Base-by-base conservation (phyloP, 64 coral and sea anemone genomes). In the Platygyra sinensis region DNA sequence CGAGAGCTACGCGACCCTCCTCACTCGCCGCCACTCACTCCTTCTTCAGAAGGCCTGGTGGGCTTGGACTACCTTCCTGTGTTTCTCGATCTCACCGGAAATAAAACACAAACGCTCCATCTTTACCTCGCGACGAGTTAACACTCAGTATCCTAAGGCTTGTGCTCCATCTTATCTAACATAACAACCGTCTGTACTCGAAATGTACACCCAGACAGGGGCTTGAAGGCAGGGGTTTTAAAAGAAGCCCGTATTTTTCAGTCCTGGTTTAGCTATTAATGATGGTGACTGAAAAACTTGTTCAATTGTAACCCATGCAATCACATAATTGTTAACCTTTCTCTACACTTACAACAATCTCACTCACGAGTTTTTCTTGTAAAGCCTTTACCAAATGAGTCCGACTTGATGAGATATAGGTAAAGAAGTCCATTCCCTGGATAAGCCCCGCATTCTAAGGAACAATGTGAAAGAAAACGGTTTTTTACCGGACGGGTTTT, bases 361-460 rank as follows among this genome's bases (percentile, higher is more conserved):
- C 97, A n/a, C 72, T 99, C n/a, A n/a, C n/a, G 93, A 18, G 94
- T 93, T 87, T 99, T 99, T n/a, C 86, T 93, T 86, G 64, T 96
- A 99, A 29, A n/a, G 97, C 97, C 27, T 99, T 99, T 50, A 96
- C 97, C 51, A 94, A 78, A 75, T 99, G 97, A 73, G 94, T 96
- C n/a, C 65, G 97, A 95, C 77, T 94, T 95, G 30, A 92, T 89
- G 10, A 99, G 64, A 46, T 90, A 67, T 74, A 99, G 95, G 28
- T 73, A 79, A 13, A 99, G 50, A 2, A 93, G 78, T 0, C 97
- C 97, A 60, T 91, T 74, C 64, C 67, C 93, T 7, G 94, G 94
- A 59, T 89, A 86, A 10, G 81, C 94, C 52, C 88, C n/a, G 82
- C 89, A 99, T 95, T 74, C 97, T 99, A 73, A 5, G 60, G n/a